Evolutionary conservation across 2,888 invertebrate genomes (phyloP), one percentile per base, ranked within the genome.

Genomic region (Allophyes oxyacanthae): DNA sequence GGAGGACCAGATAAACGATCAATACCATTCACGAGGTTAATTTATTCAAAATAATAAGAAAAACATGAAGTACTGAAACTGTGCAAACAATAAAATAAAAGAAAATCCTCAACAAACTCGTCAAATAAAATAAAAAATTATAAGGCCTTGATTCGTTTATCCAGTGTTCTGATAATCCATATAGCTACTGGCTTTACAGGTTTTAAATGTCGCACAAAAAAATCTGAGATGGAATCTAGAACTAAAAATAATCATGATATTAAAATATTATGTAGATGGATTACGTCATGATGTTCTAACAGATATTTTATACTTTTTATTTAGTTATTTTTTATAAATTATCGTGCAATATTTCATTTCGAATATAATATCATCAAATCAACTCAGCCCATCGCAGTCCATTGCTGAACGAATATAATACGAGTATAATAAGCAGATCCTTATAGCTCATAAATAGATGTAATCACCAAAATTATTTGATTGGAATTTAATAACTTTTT

Each of bases 31-130:
- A 7, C 9, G 38, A 34, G 6, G 6, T 11, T 34, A 4, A 34
- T 34, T 37, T 8, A 6, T 1, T 37, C n/a, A 20, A 10, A 25
- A 11, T 28, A 36, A 34, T 28, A 14, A 9, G 28, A 28, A 28
- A 7, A 34, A 11, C 33, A 33, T 7, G 11, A 28, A 64, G 43
- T 42, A n/a, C n/a, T 43, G 11, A 42, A 63, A 63, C 33, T 28
- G 11, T 55, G 1, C 5, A 40, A 10, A 28, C 11, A 32, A 53
- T 15, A 1, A 34, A 43, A 42, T 14, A 20, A 43, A 59, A 55
- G 9, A 30, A 40, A 44, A 40, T 55, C 14, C 10, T 11, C 2
- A 11, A 9, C 6, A 14, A 6, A 42, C 32, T 10, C 5, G 2
- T 42, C 32, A 5, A 41, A 30, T 26, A 38, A 32, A 15, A 20